Percentiles rank a stretch among this genome's conserved stretches.
These are phyloP conservation scores for Ptilodon capucinus DNA, from an alignment of 2,888 invertebrate species.

Conservation along the genomic window DNA sequence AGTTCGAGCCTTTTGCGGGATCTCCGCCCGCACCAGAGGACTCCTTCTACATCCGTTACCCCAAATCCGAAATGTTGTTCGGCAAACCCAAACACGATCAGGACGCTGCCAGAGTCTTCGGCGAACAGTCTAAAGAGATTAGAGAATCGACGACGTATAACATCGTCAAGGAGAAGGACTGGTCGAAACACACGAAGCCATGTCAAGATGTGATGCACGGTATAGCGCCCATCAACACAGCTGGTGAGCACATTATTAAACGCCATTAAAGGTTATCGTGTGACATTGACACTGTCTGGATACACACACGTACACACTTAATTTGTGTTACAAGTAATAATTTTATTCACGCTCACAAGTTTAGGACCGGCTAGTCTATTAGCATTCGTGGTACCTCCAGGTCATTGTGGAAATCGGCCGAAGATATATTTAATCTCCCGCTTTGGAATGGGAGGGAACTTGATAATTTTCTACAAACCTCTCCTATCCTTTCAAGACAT, in stretches of 20 bases:
- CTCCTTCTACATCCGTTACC: conserved; percentile 86
- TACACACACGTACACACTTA: neutral
- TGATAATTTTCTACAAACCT: no score
- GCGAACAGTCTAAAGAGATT: conserved; percentile 51
- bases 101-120: conserved; percentile 43
- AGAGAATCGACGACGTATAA: conserved; percentile 46
- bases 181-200: conserved; percentile 86
- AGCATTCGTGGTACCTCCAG: no score
- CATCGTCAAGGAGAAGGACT: conserved; percentile 69
- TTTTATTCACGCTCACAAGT: no score
- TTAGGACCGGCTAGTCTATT: no score
- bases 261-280: conserved; percentile 25
- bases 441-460: no score
- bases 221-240: conserved; percentile 68
- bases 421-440: no score
- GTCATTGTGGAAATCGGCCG: no score
- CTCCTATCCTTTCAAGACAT: no score
- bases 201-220: conserved; percentile 85
- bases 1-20: conserved; percentile 72
- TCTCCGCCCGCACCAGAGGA: conserved; percentile 90
- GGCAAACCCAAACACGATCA: conserved; percentile 52
- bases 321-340: neutral
- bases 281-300: conserved; percentile 30
- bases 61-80: conserved; percentile 68
- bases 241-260: conserved; percentile 48